Conservation (phyloP, 2,113 vertebrate species). For the Camelus bactrianus region DNA sequence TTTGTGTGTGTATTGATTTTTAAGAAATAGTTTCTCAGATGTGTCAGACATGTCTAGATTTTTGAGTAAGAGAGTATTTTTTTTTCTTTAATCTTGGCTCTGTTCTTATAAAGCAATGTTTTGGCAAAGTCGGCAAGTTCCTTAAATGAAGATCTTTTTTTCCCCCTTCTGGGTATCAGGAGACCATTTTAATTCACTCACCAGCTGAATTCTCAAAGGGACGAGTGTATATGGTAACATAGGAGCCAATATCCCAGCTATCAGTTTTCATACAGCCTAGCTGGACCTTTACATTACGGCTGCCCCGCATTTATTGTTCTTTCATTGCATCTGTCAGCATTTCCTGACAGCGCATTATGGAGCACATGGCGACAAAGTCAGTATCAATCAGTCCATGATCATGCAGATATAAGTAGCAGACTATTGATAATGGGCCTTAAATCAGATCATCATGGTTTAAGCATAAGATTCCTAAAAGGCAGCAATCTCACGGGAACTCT, state of each 20-base stretch:
- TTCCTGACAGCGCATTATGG: constrained; percentile 91
- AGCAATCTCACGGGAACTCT: constrained; percentile 78
- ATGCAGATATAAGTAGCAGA: constrained; percentile 90
- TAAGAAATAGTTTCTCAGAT: constrained; percentile 79
- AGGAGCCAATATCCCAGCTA: constrained; percentile 92
- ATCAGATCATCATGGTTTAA: constrained; percentile 88
- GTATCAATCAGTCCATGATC: constrained; percentile 90
- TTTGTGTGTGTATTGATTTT: constrained; percentile 69
- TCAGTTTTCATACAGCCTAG: constrained; percentile 93
- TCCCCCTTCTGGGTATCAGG: constrained; percentile 77
- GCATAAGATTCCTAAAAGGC: constrained; percentile 86
- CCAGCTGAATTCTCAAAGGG: constrained; percentile 87
- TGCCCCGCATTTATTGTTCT: constrained; percentile 91
- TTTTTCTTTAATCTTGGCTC: constrained; percentile 65
- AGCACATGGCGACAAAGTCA: constrained; percentile 89
- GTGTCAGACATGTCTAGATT: constrained; percentile 59
- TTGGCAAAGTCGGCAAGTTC: constrained; percentile 83
- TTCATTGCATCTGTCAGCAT: constrained; percentile 93
- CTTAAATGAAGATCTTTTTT: constrained; percentile 81
- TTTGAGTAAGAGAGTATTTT: constrained; percentile 58
- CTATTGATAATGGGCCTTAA: constrained; percentile 90
- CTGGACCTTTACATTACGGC: constrained; percentile 91
- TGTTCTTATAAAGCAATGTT: constrained; percentile 73
- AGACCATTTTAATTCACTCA: constrained; percentile 92
- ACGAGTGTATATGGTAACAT: constrained; percentile 85